Base-by-base conservation (phyloP, 2,797 vertebrate genomes). In the Poecile montanus region DNA sequence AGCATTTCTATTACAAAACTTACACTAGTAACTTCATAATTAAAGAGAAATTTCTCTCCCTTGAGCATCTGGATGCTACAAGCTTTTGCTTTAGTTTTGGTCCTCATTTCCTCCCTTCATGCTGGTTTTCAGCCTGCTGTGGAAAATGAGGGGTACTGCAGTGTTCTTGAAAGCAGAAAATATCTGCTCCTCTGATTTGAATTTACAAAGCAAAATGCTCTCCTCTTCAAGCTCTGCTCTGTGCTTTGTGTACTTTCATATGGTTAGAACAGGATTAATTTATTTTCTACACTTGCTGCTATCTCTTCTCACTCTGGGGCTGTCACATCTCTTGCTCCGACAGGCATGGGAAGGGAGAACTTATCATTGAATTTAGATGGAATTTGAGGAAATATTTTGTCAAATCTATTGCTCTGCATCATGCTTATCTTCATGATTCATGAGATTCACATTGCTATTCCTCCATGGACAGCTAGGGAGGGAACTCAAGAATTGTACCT, bases 71-170 rank as follows among this genome's bases (percentile, higher is more conserved):
- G 83, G 67, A 78, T 68, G 38, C 11, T 70, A 70, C 45, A 81
- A 71, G 76, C 10, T 79, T 93, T 90, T 91, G 40, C 40, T 94
- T 90, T 76, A 76, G 54, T 90, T 94, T 77, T 82, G 72, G 74
- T 88, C 77, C 62, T 91, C n/a, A 21, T 77, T 94, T 91, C 71
- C 60, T 90, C 36, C 54, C n/a, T 50, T 81, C 77, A 82, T 87
- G 77, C 71, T 90, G 76, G 16, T 90, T 95, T 94, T 91, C 88
- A 93, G 70, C 48, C 60, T 96, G 89, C 85, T 94, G 61, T 91
- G 74, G 77, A 63, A 95, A 60, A 88, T 1, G 3, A 96, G 63
- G 67, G 54, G 38, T 57, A 53, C n/a, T 79, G 56, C 70, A 85
- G 42, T 36, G 63, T 76, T 95, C 79, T 76, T 88, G 73, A 90